Base-by-base conservation (phyloP, 2,113 vertebrate genomes). In the Bubo bubo region DNA sequence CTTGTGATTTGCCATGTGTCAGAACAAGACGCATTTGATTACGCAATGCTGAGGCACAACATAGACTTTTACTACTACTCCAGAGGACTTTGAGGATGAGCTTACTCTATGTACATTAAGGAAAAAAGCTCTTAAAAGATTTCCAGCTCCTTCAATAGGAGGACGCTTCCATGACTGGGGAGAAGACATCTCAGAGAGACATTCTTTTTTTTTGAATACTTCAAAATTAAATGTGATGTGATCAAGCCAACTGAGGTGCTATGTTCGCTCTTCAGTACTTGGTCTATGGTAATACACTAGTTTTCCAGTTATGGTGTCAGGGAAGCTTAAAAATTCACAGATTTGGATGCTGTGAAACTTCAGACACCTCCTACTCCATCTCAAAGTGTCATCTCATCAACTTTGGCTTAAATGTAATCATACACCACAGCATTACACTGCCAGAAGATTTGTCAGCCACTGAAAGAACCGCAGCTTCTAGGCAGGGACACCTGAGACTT, bases 401-500 rank as follows among this genome's bases (percentile, higher is more conserved):
- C 17, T 88, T 15, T 41, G 60, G 68, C 45, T 95, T 93, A 85
- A 96, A 63, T 75, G 63, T 30, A 86, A 62, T 94, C 73, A 96
- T 12, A n/a, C 8, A 79, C 82, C 12, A 9, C 59, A 76, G 10
- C 20, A 9, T 35, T 79, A 21, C 52, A 26, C 60, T 89, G 39
- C 14, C 88, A 85, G 14, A 68, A 86, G 79, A 23, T 97, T 85
- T 86, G 53, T 37, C 86, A 97, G 56, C 23, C 55, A 52, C 50
- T 34, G 7, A 79, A 66, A 80, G 52, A 75, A 28, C 74, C 37
- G 67, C 14, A 13, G 95, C 22, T 95, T 95, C 83, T 32, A 84
- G 73, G 10, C 37, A 68, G 60, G 43, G 77, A 45, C 95, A 92
- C 90, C 32, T 59, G 95, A 97, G 96, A 93, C n/a, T 93, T 66